A percentile compares a stretch with the other conserved stretches of the same genome.
Conservation (phyloP, 1,140 invertebrate genomes). For the Drosophila pseudoobscura region DNA sequence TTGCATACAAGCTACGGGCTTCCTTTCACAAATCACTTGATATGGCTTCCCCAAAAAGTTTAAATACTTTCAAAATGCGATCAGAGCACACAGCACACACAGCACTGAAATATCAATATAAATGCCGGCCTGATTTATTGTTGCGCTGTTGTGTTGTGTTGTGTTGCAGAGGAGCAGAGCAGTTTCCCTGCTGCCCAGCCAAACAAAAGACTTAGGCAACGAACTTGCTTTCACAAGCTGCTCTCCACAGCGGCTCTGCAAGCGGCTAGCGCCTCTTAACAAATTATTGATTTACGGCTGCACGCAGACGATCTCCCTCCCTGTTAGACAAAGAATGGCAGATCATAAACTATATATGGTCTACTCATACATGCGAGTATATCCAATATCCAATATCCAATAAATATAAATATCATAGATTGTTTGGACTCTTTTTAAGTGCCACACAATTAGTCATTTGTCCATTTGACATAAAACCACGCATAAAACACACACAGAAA, state of each 20-base stretch:
- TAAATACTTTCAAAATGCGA: slow-evolving; percentile 78
- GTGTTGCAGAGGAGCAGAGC: neutral
- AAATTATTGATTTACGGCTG: slow-evolving; percentile 75
- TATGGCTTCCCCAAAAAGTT: slow-evolving; percentile 29
- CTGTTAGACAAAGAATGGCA: slow-evolving; percentile 29
- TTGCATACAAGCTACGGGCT: slow-evolving; percentile 72
- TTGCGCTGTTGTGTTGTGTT: neutral
- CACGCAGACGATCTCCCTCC: slow-evolving; percentile 3
- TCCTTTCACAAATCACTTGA: slow-evolving; percentile 65
- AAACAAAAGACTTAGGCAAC: slow-evolving; percentile 81
- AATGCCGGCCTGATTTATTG: slow-evolving; percentile 46
- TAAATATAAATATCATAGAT: slow-evolving; percentile 31
- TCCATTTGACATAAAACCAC: slow-evolving; percentile 60
- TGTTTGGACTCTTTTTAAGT: slow-evolving; percentile 48
- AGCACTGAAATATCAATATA: slow-evolving; percentile 36
- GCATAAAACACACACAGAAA: slow-evolving; percentile 24
- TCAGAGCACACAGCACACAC: slow-evolving; percentile 34
- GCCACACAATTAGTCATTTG: slow-evolving; percentile 70
- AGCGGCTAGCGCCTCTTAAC: slow-evolving; percentile 60
- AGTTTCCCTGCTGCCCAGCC: slow-evolving; percentile 46
- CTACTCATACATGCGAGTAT: neutral
- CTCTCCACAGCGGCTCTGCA: neutral
- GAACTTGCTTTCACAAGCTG: slow-evolving; percentile 79
- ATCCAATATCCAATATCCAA: slow-evolving; percentile 9
- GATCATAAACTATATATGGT: slow-evolving; percentile 38